A percentile compares a stretch with the other conserved stretches of the same genome.
These are phyloP conservation scores for Paragorgia papillata DNA, from an alignment of 92 coral and sea anemone genomes.

Conservation along the genomic window DNA sequence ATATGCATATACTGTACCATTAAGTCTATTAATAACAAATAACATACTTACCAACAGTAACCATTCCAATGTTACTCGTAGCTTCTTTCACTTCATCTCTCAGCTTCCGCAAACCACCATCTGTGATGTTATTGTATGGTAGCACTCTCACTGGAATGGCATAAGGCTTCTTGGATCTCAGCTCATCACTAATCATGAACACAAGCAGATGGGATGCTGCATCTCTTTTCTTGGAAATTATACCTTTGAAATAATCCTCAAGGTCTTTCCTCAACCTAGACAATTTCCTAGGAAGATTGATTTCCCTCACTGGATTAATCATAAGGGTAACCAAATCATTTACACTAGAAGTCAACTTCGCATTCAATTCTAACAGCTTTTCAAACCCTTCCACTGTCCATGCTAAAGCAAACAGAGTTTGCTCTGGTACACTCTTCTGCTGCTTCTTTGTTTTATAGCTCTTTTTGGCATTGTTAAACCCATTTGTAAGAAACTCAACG, in stretches of 20 bases:
- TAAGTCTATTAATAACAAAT: neutral
- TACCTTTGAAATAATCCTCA: conserved; percentile 48
- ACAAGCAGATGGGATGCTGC: conserved; percentile 67
- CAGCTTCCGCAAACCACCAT: conserved; percentile 43
- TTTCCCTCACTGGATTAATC: neutral
- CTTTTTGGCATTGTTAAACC: conserved; percentile 1
- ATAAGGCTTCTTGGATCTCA: conserved; percentile 59
- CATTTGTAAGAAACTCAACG: conserved; percentile 10
- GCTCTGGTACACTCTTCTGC: conserved; percentile 53
- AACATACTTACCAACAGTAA: conserved; percentile 41
- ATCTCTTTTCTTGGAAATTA: conserved; percentile 55
- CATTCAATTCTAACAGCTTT: conserved; percentile 32
- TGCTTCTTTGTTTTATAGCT: conserved; percentile 25
- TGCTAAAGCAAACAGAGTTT: conserved; percentile 60
- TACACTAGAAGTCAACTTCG: neutral
- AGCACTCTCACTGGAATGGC: conserved; percentile 62
- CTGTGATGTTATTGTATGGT: conserved; percentile 57
- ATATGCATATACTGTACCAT: no score
- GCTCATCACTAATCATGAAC: conserved; percentile 71
- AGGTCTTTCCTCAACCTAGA: conserved; percentile 44
- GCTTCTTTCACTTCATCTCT: conserved; percentile 47
- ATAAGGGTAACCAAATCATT: neutral
- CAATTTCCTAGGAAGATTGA: conserved; percentile 19
- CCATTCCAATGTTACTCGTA: conserved; percentile 60
- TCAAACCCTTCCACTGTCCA: conserved; percentile 58